Percentiles rank a stretch among this genome's conserved stretches.
phyloP scores from a whole-genome alignment of 2,888 invertebrate species.

The Hybos culiciformis region DNA sequence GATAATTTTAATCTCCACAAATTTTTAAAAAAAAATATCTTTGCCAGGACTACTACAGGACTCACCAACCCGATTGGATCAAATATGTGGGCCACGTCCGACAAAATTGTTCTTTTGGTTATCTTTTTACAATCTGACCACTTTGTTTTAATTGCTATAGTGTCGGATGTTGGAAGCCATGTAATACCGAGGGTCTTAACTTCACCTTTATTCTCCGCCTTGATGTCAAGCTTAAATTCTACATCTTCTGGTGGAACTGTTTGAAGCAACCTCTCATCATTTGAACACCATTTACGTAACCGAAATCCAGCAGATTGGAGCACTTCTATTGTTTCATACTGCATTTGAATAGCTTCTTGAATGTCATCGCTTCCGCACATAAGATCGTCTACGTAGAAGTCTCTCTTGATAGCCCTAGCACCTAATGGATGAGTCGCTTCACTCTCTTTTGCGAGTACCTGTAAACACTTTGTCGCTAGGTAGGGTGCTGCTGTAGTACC shows the following conservation, averaged over 20 bases:
- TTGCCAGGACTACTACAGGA: neutral
- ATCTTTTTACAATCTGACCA: neutral
- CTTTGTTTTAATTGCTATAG: neutral
- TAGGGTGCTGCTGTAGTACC: slow-evolving; percentile 4
- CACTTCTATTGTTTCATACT: neutral
- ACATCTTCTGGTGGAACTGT: too few species aligned
- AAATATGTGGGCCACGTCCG: neutral
- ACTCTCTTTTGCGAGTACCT: slow-evolving; percentile 11
- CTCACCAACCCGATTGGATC: neutral
- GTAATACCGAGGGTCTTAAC: neutral
- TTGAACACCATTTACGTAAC: slow-evolving; percentile 2
- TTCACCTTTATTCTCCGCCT: too few species aligned
- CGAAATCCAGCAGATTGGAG: neutral
- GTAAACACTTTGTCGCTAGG: neutral
- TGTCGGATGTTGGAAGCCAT: neutral
- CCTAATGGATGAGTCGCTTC: slow-evolving; percentile 7
- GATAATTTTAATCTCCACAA: neutral
- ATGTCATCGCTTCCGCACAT: slow-evolving; percentile 5
- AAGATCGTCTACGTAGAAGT: slow-evolving; percentile 15
- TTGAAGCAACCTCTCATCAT: neutral
- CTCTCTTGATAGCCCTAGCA: slow-evolving; percentile 1
- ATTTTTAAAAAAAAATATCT: too few species aligned
- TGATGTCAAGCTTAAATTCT: too few species aligned
- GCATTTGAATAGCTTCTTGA: neutral
- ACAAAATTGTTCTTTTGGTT: neutral